Evolutionary conservation across 2,888 invertebrate species (phyloP).

Genomic region (Ischnura elegans): DNA sequence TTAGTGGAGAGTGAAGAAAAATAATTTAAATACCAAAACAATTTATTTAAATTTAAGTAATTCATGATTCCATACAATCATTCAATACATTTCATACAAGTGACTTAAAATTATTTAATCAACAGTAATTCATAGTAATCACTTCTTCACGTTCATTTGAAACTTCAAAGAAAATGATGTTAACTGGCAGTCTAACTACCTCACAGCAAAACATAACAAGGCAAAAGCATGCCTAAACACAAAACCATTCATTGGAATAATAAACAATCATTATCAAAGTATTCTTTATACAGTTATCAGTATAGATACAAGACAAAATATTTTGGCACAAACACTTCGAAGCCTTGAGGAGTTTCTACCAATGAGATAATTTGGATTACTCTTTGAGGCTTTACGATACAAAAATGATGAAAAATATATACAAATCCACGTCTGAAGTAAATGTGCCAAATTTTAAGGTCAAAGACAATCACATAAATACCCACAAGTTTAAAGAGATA

Average conservation of each 20-base stretch:
- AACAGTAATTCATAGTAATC: slow-evolving; percentile 54
- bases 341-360: slow-evolving; percentile 55
- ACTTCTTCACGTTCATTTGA: slow-evolving; percentile 32
- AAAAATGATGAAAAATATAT: slow-evolving; percentile 66
- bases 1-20: not conserved
- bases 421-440: slow-evolving; percentile 65
- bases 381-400: slow-evolving; percentile 57
- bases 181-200: slow-evolving; percentile 56
- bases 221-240: slow-evolving; percentile 58
- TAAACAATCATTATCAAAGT: slow-evolving; percentile 48
- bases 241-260: slow-evolving; percentile 55
- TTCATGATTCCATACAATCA: slow-evolving; percentile 36
- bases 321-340: slow-evolving; percentile 60
- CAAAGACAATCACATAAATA: slow-evolving; percentile 60
- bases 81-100: slow-evolving; percentile 59
- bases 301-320: slow-evolving; percentile 55
- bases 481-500: slow-evolving; percentile 48
- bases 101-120: slow-evolving; percentile 48
- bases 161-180: slow-evolving; percentile 54
- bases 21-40: slow-evolving; percentile 54
- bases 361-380: slow-evolving; percentile 29
- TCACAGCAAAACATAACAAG: slow-evolving; percentile 63
- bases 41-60: slow-evolving; percentile 60
- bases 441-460: slow-evolving; percentile 64
- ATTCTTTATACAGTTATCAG: slow-evolving; percentile 53